Conservation (phyloP, 92 coral and sea anemone genomes). For the Actinostola sp. region DNA sequence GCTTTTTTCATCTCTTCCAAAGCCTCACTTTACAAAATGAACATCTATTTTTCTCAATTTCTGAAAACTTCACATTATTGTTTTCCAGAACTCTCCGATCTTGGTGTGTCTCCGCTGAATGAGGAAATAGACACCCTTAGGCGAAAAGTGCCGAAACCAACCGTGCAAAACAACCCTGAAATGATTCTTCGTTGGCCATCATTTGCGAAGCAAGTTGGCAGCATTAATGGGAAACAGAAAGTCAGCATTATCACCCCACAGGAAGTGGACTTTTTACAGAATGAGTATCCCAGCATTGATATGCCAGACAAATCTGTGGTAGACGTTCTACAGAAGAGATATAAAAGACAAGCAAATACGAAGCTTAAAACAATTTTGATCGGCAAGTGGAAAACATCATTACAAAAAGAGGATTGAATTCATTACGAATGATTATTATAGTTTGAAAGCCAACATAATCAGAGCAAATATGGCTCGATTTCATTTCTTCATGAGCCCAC, state of each 20-base stretch:
- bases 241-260: conserved; percentile 82
- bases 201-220: conserved; percentile 61
- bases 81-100: conserved; percentile 12
- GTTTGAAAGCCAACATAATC: too few relatives aligned
- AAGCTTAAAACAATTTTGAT: background rate
- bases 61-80: background rate
- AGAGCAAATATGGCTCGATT: too few relatives aligned
- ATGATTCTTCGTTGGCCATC: conserved; percentile 65
- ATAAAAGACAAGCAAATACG: background rate
- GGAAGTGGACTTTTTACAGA: conserved; percentile 85
- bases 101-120: conserved; percentile 15
- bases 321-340: background rate
- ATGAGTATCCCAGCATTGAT: conserved; percentile 71
- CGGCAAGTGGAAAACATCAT: too few relatives aligned
- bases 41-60: too few relatives aligned
- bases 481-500: too few relatives aligned
- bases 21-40: background rate
- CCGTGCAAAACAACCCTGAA: conserved; percentile 59
- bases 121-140: conserved; percentile 54
- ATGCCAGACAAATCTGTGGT: background rate
- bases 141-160: background rate
- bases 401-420: too few relatives aligned
- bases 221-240: conserved; percentile 58
- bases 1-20: background rate
- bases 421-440: too few relatives aligned